These are phyloP conservation scores for Podilymbus podiceps DNA, from an alignment of 2,113 vertebrate genomes.

Conservation along the genomic window DNA sequence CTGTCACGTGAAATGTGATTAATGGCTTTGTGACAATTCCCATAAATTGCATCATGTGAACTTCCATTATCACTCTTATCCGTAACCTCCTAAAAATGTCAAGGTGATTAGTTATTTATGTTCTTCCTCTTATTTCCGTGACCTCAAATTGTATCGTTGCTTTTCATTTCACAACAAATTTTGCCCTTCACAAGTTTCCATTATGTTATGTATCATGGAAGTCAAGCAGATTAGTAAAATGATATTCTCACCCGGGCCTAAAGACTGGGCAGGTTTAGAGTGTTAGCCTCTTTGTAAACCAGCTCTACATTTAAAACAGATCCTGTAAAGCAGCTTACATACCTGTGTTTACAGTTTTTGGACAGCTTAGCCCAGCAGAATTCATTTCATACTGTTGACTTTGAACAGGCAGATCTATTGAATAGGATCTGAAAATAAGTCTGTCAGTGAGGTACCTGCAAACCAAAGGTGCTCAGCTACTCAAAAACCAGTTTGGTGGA, in stretches of 20 bases:
- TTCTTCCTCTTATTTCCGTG: not conserved
- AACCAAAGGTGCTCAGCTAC: not conserved
- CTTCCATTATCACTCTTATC: not conserved
- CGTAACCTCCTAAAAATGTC: not conserved
- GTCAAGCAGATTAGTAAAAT: not conserved
- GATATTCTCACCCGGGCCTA: not conserved
- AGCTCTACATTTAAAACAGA: not conserved
- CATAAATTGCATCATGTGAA: not conserved
- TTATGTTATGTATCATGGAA: not conserved
- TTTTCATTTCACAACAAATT: not conserved
- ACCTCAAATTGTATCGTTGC: not conserved
- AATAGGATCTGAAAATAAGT: slow-evolving; percentile 6
- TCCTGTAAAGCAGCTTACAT: not conserved
- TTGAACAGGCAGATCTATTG: not conserved
- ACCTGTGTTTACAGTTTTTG: not conserved
- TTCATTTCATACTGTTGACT: not conserved
- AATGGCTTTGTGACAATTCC: not conserved
- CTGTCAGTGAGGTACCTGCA: not conserved
- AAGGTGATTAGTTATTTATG: not conserved
- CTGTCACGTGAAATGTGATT: not conserved
- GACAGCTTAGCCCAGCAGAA: not conserved
- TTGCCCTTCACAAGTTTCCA: not conserved
- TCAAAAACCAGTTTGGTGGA: not conserved
- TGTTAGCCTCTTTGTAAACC: not conserved
- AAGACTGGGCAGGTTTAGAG: not conserved